A percentile compares a stretch with the other conserved stretches of the same genome.
Evolutionary conservation across 2,888 invertebrate genomes (phyloP).

Genomic region (Microchrysa polita): DNA sequence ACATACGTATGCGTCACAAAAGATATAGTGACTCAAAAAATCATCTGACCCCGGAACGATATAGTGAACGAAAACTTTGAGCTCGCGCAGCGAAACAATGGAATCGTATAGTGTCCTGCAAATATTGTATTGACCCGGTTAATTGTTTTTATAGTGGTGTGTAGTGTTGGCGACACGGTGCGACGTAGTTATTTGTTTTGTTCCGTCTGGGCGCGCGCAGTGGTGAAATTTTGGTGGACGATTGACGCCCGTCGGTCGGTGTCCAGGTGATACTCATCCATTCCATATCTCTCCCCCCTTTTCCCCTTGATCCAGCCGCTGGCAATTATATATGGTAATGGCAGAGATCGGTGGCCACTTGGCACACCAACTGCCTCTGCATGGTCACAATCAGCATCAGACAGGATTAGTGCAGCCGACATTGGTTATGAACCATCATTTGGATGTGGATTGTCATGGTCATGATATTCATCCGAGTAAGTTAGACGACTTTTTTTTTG

Average conservation of each 20-base stretch:
- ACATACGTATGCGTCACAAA: neutral
- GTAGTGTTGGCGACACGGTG: neutral
- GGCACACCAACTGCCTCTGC: constrained; percentile 72
- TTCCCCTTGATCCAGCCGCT: constrained; percentile 24
- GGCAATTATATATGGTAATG: constrained; percentile 69
- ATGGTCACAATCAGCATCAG: constrained; percentile 61
- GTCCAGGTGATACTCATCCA: neutral
- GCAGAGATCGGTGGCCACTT: constrained; percentile 74
- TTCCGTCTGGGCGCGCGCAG: constrained; percentile 4
- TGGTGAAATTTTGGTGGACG: constrained; percentile 19
- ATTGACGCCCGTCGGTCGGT: constrained; percentile 24
- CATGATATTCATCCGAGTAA: constrained; percentile 63
- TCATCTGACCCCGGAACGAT: neutral
- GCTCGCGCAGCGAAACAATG: neutral
- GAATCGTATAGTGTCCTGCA: constrained; percentile 19
- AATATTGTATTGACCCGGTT: constrained; percentile 2
- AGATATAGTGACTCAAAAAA: neutral
- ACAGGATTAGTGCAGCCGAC: constrained; percentile 71
- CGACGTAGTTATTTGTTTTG: neutral
- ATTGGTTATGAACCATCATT: constrained; percentile 70
- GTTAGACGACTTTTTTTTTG: constrained; percentile 45
- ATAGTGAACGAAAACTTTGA: neutral
- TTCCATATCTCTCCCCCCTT: constrained; percentile 6
- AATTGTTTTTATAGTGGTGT: constrained; percentile 5
- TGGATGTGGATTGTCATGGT: constrained; percentile 65